These are phyloP conservation scores for Gymnocephalus cernua DNA, from an alignment of 2,113 vertebrate genomes.

Conservation along the genomic window DNA sequence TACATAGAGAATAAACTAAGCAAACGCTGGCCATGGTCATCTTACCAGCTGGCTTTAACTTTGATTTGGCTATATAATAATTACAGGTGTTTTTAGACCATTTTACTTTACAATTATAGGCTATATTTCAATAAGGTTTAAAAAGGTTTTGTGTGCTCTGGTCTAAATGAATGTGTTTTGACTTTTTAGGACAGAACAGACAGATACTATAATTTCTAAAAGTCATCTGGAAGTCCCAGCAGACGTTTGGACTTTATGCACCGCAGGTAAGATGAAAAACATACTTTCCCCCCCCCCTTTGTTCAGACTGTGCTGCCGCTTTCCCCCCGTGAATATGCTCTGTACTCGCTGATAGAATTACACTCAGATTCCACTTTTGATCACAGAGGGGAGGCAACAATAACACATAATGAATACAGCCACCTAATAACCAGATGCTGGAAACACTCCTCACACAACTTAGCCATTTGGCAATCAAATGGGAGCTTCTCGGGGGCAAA, in stretches of 20 bases:
- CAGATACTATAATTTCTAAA: background rate
- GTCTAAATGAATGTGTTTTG: background rate
- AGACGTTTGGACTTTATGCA: background rate
- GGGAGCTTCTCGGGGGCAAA: conserved; percentile 63
- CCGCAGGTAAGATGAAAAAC: conserved; percentile 1
- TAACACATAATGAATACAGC: conserved; percentile 65
- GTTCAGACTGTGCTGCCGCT: conserved; percentile 7
- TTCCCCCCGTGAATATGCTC: conserved; percentile 21
- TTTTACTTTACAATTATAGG: background rate
- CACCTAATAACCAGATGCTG: conserved; percentile 68
- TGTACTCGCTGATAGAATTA: conserved; percentile 49
- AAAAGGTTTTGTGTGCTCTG: background rate
- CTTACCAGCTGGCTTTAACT: background rate
- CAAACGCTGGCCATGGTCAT: background rate
- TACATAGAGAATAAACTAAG: background rate
- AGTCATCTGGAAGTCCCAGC: conserved; percentile 1
- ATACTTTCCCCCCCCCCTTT: background rate
- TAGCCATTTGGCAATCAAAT: conserved; percentile 59
- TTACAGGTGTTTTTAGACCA: background rate
- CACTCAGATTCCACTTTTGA: conserved; percentile 56
- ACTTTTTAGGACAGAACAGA: background rate
- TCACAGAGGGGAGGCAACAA: conserved; percentile 63
- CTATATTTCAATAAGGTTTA: background rate
- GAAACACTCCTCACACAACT: conserved; percentile 59
- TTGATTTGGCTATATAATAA: background rate